Percentiles rank a stretch among this genome's conserved stretches.
These are phyloP conservation scores for Chroicocephalus ridibundus DNA, from an alignment of 2,113 vertebrate species.

Conservation along the genomic window DNA sequence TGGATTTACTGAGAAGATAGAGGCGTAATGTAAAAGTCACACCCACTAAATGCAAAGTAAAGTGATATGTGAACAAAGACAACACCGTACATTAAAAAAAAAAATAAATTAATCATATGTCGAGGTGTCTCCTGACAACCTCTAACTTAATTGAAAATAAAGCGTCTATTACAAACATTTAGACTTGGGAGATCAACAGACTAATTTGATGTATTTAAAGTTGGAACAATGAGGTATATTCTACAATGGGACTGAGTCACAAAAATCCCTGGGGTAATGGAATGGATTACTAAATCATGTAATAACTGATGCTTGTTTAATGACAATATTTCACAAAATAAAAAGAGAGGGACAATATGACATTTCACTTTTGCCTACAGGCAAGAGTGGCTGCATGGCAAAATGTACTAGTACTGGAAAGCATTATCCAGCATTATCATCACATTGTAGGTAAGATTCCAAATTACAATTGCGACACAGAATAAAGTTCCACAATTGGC, in stretches of 20 bases:
- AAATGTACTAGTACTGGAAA: not conserved
- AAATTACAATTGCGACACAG: not conserved
- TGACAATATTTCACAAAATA: not conserved
- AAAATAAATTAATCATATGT: not conserved
- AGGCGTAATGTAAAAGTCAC: not conserved
- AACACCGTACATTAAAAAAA: not conserved
- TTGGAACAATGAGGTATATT: not conserved
- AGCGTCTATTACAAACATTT: not conserved
- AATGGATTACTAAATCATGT: not conserved
- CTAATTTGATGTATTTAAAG: not conserved
- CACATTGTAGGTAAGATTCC: not conserved
- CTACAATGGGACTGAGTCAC: not conserved
- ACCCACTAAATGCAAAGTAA: not conserved
- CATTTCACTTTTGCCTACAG: not conserved
- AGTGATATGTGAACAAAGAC: not conserved
- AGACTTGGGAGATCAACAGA: not conserved
- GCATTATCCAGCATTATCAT: not conserved
- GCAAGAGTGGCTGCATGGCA: not conserved
- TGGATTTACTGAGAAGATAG: not conserved
- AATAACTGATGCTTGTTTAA: not conserved
- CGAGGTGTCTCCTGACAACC: not conserved
- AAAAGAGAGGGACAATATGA: not conserved
- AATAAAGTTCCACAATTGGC: not conserved
- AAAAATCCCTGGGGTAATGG: not conserved
- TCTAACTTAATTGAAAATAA: not conserved